These are phyloP conservation scores for Bufo bufo DNA, from an alignment of 2,113 vertebrate genomes.

Conservation along the genomic window DNA sequence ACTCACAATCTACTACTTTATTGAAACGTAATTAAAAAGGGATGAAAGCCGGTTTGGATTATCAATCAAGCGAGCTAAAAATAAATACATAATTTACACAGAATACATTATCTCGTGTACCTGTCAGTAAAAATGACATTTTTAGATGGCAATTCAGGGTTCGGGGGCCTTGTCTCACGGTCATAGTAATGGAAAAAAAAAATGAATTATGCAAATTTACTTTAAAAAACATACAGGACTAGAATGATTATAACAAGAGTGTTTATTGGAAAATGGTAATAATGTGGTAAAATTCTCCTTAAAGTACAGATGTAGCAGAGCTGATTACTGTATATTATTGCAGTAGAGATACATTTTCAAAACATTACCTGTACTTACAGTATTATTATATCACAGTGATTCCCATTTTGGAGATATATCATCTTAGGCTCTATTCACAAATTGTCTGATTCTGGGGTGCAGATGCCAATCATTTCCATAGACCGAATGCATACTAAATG, in stretches of 20 bases:
- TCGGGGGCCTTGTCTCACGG: constrained; percentile 59
- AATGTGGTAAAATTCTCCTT: constrained; percentile 27
- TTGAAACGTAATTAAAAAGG: constrained; percentile 69
- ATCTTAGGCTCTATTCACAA: not conserved
- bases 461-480: too few relatives aligned
- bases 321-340: not conserved
- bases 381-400: not conserved
- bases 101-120: constrained; percentile 66
- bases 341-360: too few relatives aligned
- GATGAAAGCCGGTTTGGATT: constrained; percentile 65
- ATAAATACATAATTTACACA: constrained; percentile 63
- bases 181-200: constrained; percentile 56
- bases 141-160: constrained; percentile 58
- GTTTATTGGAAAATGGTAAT: constrained; percentile 49
- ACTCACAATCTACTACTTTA: constrained; percentile 68
- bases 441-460: too few relatives aligned
- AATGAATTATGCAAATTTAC: constrained; percentile 44
- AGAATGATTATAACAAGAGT: constrained; percentile 24
- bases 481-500: too few relatives aligned
- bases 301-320: not conserved
- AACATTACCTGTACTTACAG: too few relatives aligned
- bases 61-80: constrained; percentile 68
- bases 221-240: not conserved
- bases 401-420: not conserved
- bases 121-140: constrained; percentile 66